Evolutionary conservation across 2,888 invertebrate genomes (phyloP).

Genomic region (Rugalucina vietnamica): DNA sequence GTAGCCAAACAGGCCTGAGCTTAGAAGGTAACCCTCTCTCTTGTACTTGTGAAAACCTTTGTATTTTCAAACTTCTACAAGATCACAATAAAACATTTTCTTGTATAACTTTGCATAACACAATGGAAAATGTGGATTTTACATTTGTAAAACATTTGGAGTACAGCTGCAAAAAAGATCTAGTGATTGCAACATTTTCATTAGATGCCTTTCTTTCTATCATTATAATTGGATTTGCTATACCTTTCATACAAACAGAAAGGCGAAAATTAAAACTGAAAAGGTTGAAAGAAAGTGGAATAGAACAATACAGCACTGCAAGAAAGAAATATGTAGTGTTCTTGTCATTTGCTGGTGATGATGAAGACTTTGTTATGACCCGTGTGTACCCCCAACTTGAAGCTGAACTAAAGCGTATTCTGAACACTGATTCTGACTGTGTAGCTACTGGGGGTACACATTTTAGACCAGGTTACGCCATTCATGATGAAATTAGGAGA

Average conservation of each 20-base stretch:
- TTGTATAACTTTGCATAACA: background rate
- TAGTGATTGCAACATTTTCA: background rate
- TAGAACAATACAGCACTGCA: background rate
- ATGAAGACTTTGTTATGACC: background rate
- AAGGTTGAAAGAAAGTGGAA: background rate
- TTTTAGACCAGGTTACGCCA: background rate
- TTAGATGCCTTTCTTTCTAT: background rate
- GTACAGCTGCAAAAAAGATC: background rate
- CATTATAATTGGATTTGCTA: background rate
- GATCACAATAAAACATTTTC: background rate
- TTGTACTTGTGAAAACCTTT: background rate
- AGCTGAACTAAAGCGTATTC: background rate
- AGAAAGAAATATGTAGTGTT: background rate
- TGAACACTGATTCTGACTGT: background rate
- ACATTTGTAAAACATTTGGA: background rate
- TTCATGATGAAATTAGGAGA: background rate
- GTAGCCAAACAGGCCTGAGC: background rate
- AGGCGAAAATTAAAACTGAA: background rate
- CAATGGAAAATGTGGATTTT: background rate
- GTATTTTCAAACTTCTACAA: background rate
- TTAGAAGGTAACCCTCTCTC: background rate
- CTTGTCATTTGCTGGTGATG: background rate
- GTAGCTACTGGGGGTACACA: background rate
- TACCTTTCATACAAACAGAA: background rate
- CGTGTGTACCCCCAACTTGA: background rate